Evolutionary conservation across 2,888 invertebrate species (phyloP).

Genomic region (Scaptomyza polygonia): DNA sequence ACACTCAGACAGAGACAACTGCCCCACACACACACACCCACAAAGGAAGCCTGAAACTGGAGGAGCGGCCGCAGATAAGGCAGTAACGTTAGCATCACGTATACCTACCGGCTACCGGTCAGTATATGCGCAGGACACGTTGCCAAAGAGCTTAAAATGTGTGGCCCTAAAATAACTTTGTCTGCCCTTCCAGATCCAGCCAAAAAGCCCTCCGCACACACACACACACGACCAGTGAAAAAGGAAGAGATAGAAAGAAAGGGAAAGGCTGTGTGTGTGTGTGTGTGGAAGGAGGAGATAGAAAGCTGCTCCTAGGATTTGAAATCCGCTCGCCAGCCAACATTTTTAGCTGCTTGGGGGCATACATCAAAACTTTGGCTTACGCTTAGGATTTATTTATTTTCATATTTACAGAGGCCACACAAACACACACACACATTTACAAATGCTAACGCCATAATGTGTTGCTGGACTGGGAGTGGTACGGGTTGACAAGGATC

Average conservation of each 20-base stretch:
- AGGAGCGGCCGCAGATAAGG: slow-evolving; percentile 70
- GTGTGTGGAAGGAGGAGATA: background rate
- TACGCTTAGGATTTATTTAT: slow-evolving; percentile 80
- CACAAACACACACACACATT: slow-evolving; percentile 38
- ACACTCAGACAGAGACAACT: slow-evolving; percentile 29
- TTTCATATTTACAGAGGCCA: slow-evolving; percentile 78
- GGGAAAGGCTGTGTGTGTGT: background rate
- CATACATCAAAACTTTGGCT: slow-evolving; percentile 81
- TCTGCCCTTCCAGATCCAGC: slow-evolving; percentile 56
- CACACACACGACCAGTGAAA: slow-evolving; percentile 6
- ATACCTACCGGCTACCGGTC: no score
- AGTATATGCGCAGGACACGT: slow-evolving; percentile 72
- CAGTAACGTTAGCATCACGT: slow-evolving; percentile 54
- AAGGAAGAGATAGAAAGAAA: background rate
- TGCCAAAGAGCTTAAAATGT: slow-evolving; percentile 78
- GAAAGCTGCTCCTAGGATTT: slow-evolving; percentile 66
- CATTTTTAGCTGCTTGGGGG: slow-evolving; percentile 78
- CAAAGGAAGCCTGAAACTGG: slow-evolving; percentile 39
- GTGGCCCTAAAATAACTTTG: slow-evolving; percentile 79
- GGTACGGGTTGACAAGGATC: slow-evolving; percentile 68
- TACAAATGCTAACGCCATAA: slow-evolving; percentile 38
- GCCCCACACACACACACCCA: slow-evolving; percentile 38
- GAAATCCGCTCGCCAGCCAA: slow-evolving; percentile 61
- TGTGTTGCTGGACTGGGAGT: slow-evolving; percentile 45
- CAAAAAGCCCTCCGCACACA: slow-evolving; percentile 26